Evolutionary conservation across 2,797 vertebrate genomes (phyloP), one percentile per base, ranked within the genome.

Genomic region (Eleutherodactylus coqui): DNA sequence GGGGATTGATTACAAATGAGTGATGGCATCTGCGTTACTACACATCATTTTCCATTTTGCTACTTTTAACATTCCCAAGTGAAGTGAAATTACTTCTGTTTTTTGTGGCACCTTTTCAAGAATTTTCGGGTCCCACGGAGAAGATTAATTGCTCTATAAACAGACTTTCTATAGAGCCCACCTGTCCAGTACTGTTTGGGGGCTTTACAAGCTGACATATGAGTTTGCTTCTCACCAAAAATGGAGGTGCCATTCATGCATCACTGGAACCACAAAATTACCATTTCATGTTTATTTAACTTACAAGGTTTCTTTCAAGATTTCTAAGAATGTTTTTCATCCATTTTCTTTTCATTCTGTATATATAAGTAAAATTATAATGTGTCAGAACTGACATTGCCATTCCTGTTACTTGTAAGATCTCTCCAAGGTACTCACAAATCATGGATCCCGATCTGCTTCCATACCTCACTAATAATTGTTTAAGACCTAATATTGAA

Each of bases 101-200:
- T 83, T 75, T 27, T 29, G 41, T 83, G 81, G 81, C 51, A 58
- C 27, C 34, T 73, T 58, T 43, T 73, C 69, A 83, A 83, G 69
- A 73, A 83, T 73, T 38, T 75, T 32, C 2, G 67, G 34, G 38
- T 73, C 49, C 69, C n/a, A 58, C n/a, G 58, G 29, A 32, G 79
- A 82, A 83, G 81, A 75, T 83, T 83, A 53, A 83, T 83, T 75
- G 36, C 81, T 83, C 51, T 27, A 38, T 83, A 29, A 29, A 55
- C 32, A 55, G 64, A 77, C 51, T 58, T n/a, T n/a, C 34, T 60
- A 75, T 34, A 43, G 13, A 73, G 69, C 27, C 49, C 51, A 58
- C 69, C 69, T 55, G 36, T 32, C 69, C 36, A 73, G 10, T 27
- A 41, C 24, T 55, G 14, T 60, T 55, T 19, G 7, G 51, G 53